Evolutionary conservation across 2,888 invertebrate species (phyloP), one percentile per base, ranked within the genome.

Genomic region (Tryphoninae sp.): DNA sequence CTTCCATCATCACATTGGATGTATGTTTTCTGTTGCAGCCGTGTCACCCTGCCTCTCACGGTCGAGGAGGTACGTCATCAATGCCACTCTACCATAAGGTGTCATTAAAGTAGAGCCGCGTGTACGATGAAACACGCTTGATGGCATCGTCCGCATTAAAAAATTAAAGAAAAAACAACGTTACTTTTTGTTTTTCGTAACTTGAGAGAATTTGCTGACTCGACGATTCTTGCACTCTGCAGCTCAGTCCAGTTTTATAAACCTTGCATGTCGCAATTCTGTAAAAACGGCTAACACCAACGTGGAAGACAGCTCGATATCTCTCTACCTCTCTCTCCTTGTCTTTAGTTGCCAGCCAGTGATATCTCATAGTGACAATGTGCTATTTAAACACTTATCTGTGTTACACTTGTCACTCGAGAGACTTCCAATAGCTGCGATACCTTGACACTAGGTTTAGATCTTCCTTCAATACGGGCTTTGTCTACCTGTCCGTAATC

Each of bases 1-100:
- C 58, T 59, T 72, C 22, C 55, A 49, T 75, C 33, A 23, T 59
- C 51, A 75, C 65, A 78, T 61, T 78, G 58, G 22, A 65, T 78
- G 62, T 58, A 65, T 81, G 16, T 81, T 73, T 78, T 42, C 80
- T 90, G 88, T 94, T 94, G 85, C 95, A 98, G 98, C 94, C 98
- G 98, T 92, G 97, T 99, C 91, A 96, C 97, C 92, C 95, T 99
- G 93, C 98, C 98, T 91, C 95, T 98, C 93, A 97, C 98, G 89
- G 98, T 98, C 88, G 98, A 98, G 94, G 98, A 98, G 96, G 98
- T 98, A 94, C 94, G 96, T 93, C 76, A 75, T 51, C 53, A 68
- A 64, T 73, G 74, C 22, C 64, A 42, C 59, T 65, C 40, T 40
- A 26, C n/a, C 78, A 72, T 74, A 86, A 83, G 82, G 79, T 85